Percentiles rank a stretch among this genome's conserved stretches.
Conservation (phyloP, 2,888 invertebrate genomes). For the Mythimna loreyi region DNA sequence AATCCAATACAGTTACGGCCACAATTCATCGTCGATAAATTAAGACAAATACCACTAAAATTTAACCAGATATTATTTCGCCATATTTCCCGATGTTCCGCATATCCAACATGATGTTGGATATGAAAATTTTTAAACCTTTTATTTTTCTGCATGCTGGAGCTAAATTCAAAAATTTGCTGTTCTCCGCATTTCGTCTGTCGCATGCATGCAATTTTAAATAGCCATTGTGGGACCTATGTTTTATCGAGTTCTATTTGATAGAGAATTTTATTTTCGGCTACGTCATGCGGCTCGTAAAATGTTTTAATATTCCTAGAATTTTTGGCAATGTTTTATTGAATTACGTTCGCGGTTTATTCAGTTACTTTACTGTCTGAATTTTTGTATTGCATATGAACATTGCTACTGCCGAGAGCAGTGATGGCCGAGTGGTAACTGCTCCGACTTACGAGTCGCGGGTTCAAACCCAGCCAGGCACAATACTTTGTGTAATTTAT, state of each 20-base stretch:
- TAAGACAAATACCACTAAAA: not conserved
- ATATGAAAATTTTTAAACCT: conserved; percentile 17
- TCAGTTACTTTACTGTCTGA: too few species aligned
- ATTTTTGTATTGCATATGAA: not conserved
- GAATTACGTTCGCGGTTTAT: not conserved
- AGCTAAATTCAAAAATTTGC: conserved; percentile 56
- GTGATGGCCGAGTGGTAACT: too few species aligned
- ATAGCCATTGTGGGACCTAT: conserved; percentile 56
- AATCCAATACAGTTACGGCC: conserved; percentile 15
- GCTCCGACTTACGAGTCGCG: too few species aligned
- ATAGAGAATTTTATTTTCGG: conserved; percentile 48
- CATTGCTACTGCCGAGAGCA: too few species aligned
- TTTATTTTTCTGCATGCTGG: conserved; percentile 46
- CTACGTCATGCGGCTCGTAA: not conserved
- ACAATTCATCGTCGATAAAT: conserved; percentile 7
- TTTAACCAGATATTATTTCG: conserved; percentile 22
- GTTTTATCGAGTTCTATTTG: conserved; percentile 49
- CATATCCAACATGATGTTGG: conserved; percentile 21
- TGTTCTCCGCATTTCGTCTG: conserved; percentile 58
- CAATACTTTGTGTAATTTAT: too few species aligned
- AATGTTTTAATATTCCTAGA: conserved; percentile 7
- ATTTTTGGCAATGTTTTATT: conserved; percentile 12
- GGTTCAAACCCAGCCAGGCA: too few species aligned
- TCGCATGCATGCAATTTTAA: conserved; percentile 71
- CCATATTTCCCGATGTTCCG: conserved; percentile 10